These are phyloP conservation scores for Trematomus loennbergii DNA, from an alignment of 2,113 vertebrate species.

Conservation along the genomic window DNA sequence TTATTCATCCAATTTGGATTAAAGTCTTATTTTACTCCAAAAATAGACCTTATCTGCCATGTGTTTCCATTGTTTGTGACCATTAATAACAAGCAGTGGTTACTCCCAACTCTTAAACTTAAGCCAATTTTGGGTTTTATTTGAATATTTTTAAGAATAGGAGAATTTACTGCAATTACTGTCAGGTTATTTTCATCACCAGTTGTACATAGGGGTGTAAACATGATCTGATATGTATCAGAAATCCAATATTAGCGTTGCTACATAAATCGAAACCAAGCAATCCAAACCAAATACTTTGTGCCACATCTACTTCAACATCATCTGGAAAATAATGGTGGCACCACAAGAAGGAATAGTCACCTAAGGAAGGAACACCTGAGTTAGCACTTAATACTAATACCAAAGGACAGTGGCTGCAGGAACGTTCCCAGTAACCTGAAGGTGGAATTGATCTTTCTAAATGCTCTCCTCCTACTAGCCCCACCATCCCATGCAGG, in stretches of 20 bases:
- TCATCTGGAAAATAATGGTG: not conserved
- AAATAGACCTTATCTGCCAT: too few species aligned
- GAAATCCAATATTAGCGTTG: not conserved
- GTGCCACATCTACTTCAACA: not conserved
- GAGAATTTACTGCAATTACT: not conserved
- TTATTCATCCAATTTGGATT: not conserved
- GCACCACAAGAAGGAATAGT: not conserved
- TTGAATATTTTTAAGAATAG: not conserved
- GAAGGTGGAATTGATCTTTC: conserved; percentile 29
- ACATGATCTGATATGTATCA: not conserved
- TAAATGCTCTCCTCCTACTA: conserved; percentile 18
- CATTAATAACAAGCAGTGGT: too few species aligned
- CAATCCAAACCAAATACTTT: not conserved
- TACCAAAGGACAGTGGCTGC: not conserved
- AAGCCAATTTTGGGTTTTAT: too few species aligned
- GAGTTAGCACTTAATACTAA: not conserved
- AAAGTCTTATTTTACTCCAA: too few species aligned
- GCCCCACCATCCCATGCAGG: conserved; percentile 7
- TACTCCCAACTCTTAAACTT: too few species aligned
- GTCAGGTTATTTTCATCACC: not conserved
- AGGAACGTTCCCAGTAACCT: conserved; percentile 43
- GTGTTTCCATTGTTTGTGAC: too few species aligned
- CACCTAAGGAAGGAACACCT: not conserved
- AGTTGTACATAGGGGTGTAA: not conserved
- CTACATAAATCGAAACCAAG: not conserved